These are phyloP conservation scores for Trichechus manatus DNA, from an alignment of 2,113 vertebrate species.

Conservation along the genomic window DNA sequence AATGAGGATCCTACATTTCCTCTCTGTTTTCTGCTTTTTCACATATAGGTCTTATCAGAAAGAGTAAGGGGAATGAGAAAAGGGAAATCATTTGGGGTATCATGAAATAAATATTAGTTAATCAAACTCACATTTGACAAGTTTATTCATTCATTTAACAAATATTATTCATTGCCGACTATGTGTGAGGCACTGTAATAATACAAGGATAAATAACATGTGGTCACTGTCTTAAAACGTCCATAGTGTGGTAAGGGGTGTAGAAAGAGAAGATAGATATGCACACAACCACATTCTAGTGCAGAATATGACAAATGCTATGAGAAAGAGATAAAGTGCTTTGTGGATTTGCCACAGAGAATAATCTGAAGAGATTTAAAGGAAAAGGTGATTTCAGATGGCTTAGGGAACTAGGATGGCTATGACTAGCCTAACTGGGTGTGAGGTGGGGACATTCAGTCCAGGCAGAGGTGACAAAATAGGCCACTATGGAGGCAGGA, in stretches of 20 bases:
- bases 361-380: background rate
- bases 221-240: constrained; percentile 1
- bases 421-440: background rate
- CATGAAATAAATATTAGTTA: constrained; percentile 53
- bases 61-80: constrained; percentile 4
- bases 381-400: background rate
- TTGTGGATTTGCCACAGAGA: background rate
- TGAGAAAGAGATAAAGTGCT: background rate
- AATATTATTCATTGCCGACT: background rate
- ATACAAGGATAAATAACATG: background rate
- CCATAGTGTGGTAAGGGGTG: background rate
- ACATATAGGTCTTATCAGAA: constrained; percentile 10
- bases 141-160: constrained; percentile 25
- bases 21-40: constrained; percentile 49
- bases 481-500: background rate
- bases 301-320: background rate
- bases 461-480: background rate
- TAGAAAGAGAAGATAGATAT: background rate
- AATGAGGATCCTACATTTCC: background rate
- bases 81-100: background rate
- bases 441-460: background rate
- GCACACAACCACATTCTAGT: background rate
- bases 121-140: constrained; percentile 55
- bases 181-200: background rate
- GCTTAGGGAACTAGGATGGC: background rate